These are phyloP conservation scores for Phrixothrix hirtus DNA, from an alignment of 2,888 invertebrate species.

Conservation along the genomic window DNA sequence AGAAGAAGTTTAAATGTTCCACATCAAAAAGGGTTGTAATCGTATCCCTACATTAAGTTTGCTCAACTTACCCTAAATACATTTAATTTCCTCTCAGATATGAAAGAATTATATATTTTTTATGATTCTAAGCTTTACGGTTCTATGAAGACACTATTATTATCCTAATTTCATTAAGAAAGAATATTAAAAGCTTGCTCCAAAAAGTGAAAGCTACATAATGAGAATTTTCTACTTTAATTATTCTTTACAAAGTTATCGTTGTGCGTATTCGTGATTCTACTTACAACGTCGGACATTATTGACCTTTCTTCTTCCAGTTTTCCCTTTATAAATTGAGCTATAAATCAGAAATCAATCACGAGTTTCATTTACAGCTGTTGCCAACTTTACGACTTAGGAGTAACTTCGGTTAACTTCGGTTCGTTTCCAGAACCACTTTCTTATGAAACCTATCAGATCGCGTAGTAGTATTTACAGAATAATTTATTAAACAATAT, in stretches of 20 bases:
- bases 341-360: constrained; percentile 40
- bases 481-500: constrained; percentile 22
- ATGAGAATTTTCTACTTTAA: constrained; percentile 11
- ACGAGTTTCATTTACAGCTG: constrained; percentile 36
- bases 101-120: neutral
- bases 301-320: constrained; percentile 24
- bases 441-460: constrained; percentile 21
- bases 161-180: neutral
- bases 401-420: constrained; percentile 29
- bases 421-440: constrained; percentile 26
- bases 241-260: constrained; percentile 16
- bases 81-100: neutral
- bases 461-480: constrained; percentile 17
- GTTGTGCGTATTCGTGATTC: constrained; percentile 22
- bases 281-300: constrained; percentile 24
- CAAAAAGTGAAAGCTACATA: neutral
- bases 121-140: neutral
- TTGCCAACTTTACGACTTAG: constrained; percentile 32
- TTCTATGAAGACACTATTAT: neutral
- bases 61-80: no score
- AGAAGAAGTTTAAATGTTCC: no score
- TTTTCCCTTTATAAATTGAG: constrained; percentile 33
- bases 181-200: neutral
- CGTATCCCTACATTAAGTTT: no score
- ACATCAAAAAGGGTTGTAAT: no score